Conservation (phyloP, 2,113 vertebrate species). For the Lota lota region DNA sequence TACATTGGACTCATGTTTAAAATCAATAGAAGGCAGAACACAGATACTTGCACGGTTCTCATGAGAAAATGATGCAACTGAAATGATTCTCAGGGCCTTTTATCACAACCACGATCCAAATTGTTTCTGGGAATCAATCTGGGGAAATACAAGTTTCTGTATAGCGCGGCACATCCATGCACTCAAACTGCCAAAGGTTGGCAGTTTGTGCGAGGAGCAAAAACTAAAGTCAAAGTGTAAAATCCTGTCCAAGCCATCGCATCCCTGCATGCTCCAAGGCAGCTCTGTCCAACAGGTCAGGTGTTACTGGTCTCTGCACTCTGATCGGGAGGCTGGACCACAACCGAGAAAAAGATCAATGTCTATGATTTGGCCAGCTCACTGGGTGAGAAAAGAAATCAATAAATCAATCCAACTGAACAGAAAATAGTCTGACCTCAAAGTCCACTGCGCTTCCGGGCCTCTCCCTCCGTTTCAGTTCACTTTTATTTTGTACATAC, state of each 20-base stretch:
- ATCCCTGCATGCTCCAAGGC: conserved; percentile 26
- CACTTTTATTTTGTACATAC: neutral
- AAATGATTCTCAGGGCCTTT: too few relatives aligned
- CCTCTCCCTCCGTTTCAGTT: neutral
- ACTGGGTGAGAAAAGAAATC: conserved; percentile 19
- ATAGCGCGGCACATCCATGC: too few relatives aligned
- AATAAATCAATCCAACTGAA: conserved; percentile 25
- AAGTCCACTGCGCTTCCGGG: neutral
- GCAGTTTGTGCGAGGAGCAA: conserved; percentile 1
- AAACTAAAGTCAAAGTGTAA: conserved; percentile 15
- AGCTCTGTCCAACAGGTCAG: conserved; percentile 32
- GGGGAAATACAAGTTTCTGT: too few relatives aligned
- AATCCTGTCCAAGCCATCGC: too few relatives aligned
- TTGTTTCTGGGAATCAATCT: too few relatives aligned
- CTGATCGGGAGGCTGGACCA: conserved; percentile 27
- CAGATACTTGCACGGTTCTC: too few relatives aligned
- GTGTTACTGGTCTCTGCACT: conserved; percentile 35
- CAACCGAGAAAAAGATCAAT: conserved; percentile 43
- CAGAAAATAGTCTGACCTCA: conserved; percentile 23
- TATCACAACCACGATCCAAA: too few relatives aligned
- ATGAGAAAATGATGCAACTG: too few relatives aligned
- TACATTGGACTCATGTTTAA: too few relatives aligned
- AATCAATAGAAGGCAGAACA: too few relatives aligned
- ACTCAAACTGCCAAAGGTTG: too few relatives aligned
- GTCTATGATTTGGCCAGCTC: conserved; percentile 46